These are phyloP conservation scores for Charanyca ferruginea DNA, from an alignment of 2,888 invertebrate species.

Conservation along the genomic window DNA sequence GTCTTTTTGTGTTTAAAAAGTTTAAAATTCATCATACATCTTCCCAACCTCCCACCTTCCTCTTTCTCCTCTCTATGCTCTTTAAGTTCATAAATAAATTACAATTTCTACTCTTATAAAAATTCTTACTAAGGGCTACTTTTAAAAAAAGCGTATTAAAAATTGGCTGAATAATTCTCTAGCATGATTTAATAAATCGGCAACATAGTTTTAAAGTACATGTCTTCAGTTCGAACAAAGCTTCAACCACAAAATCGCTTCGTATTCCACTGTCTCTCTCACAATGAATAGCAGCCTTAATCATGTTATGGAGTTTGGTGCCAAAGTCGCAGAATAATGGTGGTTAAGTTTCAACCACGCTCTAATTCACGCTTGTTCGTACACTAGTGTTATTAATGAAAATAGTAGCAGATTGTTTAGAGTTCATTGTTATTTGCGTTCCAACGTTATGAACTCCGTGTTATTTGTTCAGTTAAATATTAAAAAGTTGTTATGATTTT, in stretches of 20 bases:
- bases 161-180: neutral
- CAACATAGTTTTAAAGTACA: too few species aligned
- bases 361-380: slow-evolving; percentile 75
- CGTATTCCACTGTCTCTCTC: slow-evolving; percentile 1
- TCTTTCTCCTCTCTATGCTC: too few species aligned
- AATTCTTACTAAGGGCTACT: too few species aligned
- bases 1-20: too few species aligned
- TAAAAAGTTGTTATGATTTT: slow-evolving; percentile 5
- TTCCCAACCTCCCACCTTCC: too few species aligned
- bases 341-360: slow-evolving; percentile 76
- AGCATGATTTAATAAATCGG: neutral
- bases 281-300: slow-evolving; percentile 65
- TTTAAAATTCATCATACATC: too few species aligned
- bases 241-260: slow-evolving; percentile 34
- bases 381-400: slow-evolving; percentile 75
- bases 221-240: neutral
- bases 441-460: slow-evolving; percentile 28
- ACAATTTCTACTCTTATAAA: too few species aligned
- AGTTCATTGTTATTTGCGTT: slow-evolving; percentile 55
- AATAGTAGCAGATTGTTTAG: slow-evolving; percentile 66
- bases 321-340: slow-evolving; percentile 79
- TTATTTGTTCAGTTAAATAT: slow-evolving; percentile 32
- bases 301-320: slow-evolving; percentile 77
- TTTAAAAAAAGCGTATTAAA: too few species aligned
- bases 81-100: too few species aligned